A percentile compares a stretch with the other conserved stretches of the same genome.
These are phyloP conservation scores for Ranitomeya imitator DNA, from an alignment of 2,113 vertebrate species.

Conservation along the genomic window DNA sequence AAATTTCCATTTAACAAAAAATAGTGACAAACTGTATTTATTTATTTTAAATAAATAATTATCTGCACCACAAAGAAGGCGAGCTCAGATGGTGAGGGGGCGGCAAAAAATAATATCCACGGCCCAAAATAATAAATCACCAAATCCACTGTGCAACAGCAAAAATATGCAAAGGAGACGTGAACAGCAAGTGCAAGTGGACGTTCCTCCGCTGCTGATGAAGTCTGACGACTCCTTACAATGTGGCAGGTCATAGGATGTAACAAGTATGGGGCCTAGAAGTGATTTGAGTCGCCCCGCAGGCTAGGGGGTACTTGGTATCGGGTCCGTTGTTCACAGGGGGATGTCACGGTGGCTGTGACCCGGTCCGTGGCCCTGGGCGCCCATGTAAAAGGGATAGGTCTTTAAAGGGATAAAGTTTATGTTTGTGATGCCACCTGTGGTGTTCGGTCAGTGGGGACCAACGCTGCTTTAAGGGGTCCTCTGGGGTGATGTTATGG, in stretches of 20 bases:
- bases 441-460: too few species aligned
- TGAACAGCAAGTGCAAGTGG: neutral
- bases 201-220: neutral
- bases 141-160: neutral
- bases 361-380: too few species aligned
- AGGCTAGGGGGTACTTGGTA: too few species aligned
- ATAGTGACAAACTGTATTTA: too few species aligned
- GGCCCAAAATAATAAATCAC: constrained; percentile 14
- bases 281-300: too few species aligned
- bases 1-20: constrained; percentile 24
- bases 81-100: constrained; percentile 47
- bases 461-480: too few species aligned
- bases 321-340: too few species aligned
- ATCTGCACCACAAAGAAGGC: neutral
- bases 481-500: too few species aligned
- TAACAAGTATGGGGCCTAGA: neutral
- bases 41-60: constrained; percentile 28
- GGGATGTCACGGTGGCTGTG: too few species aligned
- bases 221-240: neutral
- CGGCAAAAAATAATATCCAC: constrained; percentile 18
- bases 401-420: too few species aligned
- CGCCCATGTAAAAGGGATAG: too few species aligned
- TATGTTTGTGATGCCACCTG: too few species aligned
- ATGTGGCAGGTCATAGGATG: neutral
- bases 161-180: neutral